Percentiles rank a stretch among this genome's conserved stretches.
Evolutionary conservation across 2,113 vertebrate genomes (phyloP).

Genomic region (Hemiscyllium ocellatum): DNA sequence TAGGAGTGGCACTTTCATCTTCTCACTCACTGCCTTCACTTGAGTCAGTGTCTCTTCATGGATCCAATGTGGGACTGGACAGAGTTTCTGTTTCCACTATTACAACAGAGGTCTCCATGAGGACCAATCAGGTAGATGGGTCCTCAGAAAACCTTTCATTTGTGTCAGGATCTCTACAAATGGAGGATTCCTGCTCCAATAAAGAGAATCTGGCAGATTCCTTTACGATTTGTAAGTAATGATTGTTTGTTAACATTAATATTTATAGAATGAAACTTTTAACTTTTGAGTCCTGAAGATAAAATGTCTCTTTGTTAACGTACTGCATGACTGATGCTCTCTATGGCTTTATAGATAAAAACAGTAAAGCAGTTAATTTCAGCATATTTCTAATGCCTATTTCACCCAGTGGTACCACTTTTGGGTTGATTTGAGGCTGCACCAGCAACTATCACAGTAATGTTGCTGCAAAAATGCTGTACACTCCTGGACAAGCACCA

Average conservation of each 20-base stretch:
- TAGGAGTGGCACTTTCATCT: constrained; percentile 87
- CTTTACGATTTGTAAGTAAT: constrained; percentile 85
- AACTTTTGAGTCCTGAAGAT: constrained; percentile 36
- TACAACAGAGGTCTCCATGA: constrained; percentile 83
- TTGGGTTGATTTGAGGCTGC: neutral
- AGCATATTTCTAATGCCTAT: neutral
- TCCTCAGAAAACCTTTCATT: constrained; percentile 84
- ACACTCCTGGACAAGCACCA: too few relatives aligned
- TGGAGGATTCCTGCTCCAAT: constrained; percentile 84
- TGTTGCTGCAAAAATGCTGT: too few relatives aligned
- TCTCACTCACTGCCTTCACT: constrained; percentile 76
- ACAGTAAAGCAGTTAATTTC: neutral
- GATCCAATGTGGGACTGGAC: constrained; percentile 81
- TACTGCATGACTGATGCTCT: neutral
- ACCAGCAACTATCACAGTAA: neutral
- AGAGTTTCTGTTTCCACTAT: constrained; percentile 84
- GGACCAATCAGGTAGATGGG: constrained; percentile 64
- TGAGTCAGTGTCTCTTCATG: constrained; percentile 81
- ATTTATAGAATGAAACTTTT: constrained; percentile 38
- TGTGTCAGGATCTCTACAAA: constrained; percentile 80
- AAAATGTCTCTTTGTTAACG: neutral
- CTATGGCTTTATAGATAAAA: neutral
- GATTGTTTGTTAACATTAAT: neutral
- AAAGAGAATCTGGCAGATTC: constrained; percentile 88
- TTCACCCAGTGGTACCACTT: neutral